Percentiles rank a stretch among this genome's conserved stretches.
phyloP scores from a whole-genome alignment of 2,888 invertebrate species.

The Drosophila atripex region DNA sequence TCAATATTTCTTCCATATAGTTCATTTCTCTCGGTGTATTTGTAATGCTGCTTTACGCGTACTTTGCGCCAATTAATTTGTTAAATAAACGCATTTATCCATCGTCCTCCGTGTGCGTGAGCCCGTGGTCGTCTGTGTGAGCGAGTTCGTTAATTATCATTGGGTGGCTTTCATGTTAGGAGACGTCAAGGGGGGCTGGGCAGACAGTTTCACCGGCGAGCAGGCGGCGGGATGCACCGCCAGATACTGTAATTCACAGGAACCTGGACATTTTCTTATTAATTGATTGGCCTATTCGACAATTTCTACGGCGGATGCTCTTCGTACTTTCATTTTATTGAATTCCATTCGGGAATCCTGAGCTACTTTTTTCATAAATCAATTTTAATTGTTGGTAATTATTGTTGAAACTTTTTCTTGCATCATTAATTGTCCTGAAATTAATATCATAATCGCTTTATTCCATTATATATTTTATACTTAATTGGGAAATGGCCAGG shows the following conservation, averaged over 20 bases:
- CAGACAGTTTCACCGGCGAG: conserved; percentile 12
- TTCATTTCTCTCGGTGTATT: not conserved
- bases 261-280: conserved; percentile 58
- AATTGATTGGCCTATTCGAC: conserved; percentile 66
- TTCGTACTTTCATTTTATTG: conserved; percentile 59
- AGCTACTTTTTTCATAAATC: conserved; percentile 72
- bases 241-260: not conserved
- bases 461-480: conserved; percentile 44
- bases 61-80: conserved; percentile 77
- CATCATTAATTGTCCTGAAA: conserved; percentile 68
- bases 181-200: conserved; percentile 6
- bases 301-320: conserved; percentile 12
- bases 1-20: not conserved
- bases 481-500: conserved; percentile 12
- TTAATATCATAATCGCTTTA: conserved; percentile 63
- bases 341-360: conserved; percentile 49
- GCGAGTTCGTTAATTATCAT: conserved; percentile 46
- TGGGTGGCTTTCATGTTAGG: conserved; percentile 56
- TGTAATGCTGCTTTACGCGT: conserved; percentile 31
- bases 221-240: not conserved
- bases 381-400: conserved; percentile 81
- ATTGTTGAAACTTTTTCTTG: conserved; percentile 62
- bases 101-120: conserved; percentile 45
- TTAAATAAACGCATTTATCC: conserved; percentile 74
- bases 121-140: conserved; percentile 4